phyloP scores from a whole-genome alignment of 1,140 invertebrate genomes.

The Arctopsyche grandis region DNA sequence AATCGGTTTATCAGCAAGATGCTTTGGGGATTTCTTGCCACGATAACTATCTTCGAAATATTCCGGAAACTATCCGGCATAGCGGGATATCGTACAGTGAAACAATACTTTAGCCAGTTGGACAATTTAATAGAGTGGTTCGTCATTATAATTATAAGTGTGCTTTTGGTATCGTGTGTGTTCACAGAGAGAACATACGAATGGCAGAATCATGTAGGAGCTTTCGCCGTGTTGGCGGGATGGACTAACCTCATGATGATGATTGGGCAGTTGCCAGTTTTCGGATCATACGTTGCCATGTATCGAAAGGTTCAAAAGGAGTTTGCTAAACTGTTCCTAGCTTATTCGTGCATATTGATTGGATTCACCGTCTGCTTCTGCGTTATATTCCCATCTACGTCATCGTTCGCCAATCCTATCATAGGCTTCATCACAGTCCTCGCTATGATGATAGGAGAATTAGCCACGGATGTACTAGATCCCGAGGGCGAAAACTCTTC shows the following conservation, averaged over 20 bases:
- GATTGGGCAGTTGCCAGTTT: constrained; percentile 85
- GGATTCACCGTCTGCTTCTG: constrained; percentile 89
- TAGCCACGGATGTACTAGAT: constrained; percentile 76
- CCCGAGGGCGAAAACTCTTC: constrained; percentile 71
- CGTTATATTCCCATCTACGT: constrained; percentile 83
- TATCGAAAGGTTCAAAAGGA: constrained; percentile 86
- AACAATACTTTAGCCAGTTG: constrained; percentile 81
- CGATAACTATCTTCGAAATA: constrained; percentile 79
- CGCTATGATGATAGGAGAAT: constrained; percentile 91
- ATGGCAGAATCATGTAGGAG: constrained; percentile 86
- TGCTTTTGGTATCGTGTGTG: constrained; percentile 82
- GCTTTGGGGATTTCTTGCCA: constrained; percentile 80
- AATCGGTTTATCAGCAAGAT: constrained; percentile 79
- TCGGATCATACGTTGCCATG: constrained; percentile 89
- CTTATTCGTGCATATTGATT: constrained; percentile 84
- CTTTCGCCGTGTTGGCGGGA: constrained; percentile 83
- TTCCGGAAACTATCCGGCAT: constrained; percentile 81
- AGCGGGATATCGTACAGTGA: constrained; percentile 78
- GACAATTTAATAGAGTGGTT: constrained; percentile 89
- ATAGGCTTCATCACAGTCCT: constrained; percentile 83
- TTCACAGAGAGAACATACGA: constrained; percentile 79
- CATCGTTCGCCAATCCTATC: constrained; percentile 81
- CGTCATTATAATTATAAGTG: constrained; percentile 81
- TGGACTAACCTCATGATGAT: constrained; percentile 90
- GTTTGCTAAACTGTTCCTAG: constrained; percentile 83